phyloP scores from a whole-genome alignment of 2,888 invertebrate species.

The Melieria crassipennis region DNA sequence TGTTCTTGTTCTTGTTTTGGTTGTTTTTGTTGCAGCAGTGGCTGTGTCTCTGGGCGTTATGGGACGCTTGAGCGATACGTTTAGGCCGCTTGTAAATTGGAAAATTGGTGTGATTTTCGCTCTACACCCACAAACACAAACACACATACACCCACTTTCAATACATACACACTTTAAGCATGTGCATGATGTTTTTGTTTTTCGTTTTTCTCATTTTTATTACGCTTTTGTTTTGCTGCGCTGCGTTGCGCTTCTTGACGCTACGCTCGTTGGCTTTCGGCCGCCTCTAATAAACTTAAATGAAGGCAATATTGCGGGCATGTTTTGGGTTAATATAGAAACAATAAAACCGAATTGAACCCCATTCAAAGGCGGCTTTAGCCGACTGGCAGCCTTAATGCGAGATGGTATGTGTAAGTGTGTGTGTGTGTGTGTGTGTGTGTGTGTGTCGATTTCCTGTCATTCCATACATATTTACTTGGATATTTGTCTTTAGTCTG shows the following conservation, averaged over 20 bases:
- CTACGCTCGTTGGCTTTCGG: slow-evolving; percentile 25
- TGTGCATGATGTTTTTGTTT: slow-evolving; percentile 40
- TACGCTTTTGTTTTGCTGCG: slow-evolving; percentile 30
- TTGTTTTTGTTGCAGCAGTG: slow-evolving; percentile 35
- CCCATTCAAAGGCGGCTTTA: slow-evolving; percentile 36
- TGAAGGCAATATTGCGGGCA: slow-evolving; percentile 63
- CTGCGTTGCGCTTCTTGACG: too few species aligned
- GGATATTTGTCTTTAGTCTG: neutral
- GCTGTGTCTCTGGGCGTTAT: slow-evolving; percentile 31
- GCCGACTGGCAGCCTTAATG: neutral
- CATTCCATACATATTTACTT: neutral
- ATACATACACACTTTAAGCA: neutral
- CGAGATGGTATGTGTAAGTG: slow-evolving; percentile 26
- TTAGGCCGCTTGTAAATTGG: slow-evolving; percentile 60
- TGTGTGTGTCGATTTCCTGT: slow-evolving; percentile 1
- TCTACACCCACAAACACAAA: neutral
- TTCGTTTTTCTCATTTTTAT: slow-evolving; percentile 49
- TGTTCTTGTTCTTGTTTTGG: slow-evolving; percentile 4
- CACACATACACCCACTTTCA: neutral
- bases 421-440: slow-evolving; percentile 24
- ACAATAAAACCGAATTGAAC: slow-evolving; percentile 62
- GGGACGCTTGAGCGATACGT: slow-evolving; percentile 35
- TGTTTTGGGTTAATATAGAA: slow-evolving; percentile 62
- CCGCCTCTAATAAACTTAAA: slow-evolving; percentile 61
- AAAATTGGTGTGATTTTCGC: slow-evolving; percentile 52